Evolutionary conservation across 2,113 vertebrate genomes (phyloP).

Genomic region (Crocuta crocuta): DNA sequence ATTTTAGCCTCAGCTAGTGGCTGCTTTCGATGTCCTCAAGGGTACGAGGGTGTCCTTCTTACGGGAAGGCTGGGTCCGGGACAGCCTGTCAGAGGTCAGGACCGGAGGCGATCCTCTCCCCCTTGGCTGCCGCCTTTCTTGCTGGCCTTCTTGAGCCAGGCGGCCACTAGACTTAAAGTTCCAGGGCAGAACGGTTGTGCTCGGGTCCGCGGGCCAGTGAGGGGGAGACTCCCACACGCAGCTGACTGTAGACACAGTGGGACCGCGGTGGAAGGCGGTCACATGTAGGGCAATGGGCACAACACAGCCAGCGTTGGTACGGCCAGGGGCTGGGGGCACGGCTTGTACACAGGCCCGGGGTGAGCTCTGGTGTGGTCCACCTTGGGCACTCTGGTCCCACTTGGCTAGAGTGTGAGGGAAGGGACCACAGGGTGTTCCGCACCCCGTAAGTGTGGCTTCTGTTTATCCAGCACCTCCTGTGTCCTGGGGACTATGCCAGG

Average conservation of each 20-base stretch:
- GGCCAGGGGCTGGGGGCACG: not conserved
- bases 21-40: not conserved
- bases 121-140: not conserved
- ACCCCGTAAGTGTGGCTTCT: not conserved
- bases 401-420: not conserved
- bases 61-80: not conserved
- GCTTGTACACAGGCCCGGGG: too few species aligned
- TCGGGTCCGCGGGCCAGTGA: not conserved
- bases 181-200: not conserved
- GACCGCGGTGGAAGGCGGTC: not conserved
- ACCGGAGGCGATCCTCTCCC: not conserved
- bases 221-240: not conserved
- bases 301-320: not conserved
- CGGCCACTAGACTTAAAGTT: not conserved
- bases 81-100: not conserved
- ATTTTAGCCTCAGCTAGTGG: not conserved
- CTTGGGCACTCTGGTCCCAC: too few species aligned
- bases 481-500: not conserved
- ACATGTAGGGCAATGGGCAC: not conserved
- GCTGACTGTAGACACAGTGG: not conserved
- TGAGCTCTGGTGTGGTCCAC: not conserved
- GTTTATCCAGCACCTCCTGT: not conserved
- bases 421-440: not conserved
- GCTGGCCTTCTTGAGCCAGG: not conserved
- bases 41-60: not conserved